Conservation (phyloP, 2,888 invertebrate genomes). For the Conus canariensis region DNA sequence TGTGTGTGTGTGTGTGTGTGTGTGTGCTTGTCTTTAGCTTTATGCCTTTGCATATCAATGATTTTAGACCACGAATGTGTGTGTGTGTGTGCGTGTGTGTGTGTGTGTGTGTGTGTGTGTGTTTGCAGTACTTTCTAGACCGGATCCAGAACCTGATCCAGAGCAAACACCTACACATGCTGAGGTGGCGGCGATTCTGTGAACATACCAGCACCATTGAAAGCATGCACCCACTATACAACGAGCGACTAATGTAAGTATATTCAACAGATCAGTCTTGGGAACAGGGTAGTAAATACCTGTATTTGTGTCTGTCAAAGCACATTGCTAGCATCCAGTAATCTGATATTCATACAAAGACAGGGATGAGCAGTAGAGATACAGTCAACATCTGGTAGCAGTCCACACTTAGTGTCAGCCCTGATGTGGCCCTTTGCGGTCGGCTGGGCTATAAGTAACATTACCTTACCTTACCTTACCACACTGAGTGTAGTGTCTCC, state of each 20-base stretch:
- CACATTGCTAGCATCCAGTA: too few species aligned
- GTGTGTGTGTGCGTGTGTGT: slow-evolving; percentile 3
- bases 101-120: not conserved
- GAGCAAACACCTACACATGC: slow-evolving; percentile 76
- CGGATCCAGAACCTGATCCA: slow-evolving; percentile 75
- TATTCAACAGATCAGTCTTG: not conserved
- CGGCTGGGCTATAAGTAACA: too few species aligned
- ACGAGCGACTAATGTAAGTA: slow-evolving; percentile 73
- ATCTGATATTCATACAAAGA: too few species aligned
- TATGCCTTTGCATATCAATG: not conserved
- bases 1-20: slow-evolving; percentile 6
- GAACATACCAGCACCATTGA: slow-evolving; percentile 76
- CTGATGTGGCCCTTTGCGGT: too few species aligned
- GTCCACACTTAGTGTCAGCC: too few species aligned
- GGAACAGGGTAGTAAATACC: not conserved
- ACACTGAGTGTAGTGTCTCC: too few species aligned
- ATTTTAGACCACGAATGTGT: not conserved
- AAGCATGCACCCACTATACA: slow-evolving; percentile 72
- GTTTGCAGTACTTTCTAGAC: slow-evolving; percentile 73
- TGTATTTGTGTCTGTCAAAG: not conserved
- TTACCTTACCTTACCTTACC: too few species aligned
- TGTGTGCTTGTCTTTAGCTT: not conserved
- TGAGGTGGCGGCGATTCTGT: slow-evolving; percentile 78
- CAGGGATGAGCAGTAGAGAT: too few species aligned
- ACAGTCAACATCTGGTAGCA: too few species aligned